Conservation (phyloP, 2,888 invertebrate species). For the Nasonovia ribisnigri region DNA sequence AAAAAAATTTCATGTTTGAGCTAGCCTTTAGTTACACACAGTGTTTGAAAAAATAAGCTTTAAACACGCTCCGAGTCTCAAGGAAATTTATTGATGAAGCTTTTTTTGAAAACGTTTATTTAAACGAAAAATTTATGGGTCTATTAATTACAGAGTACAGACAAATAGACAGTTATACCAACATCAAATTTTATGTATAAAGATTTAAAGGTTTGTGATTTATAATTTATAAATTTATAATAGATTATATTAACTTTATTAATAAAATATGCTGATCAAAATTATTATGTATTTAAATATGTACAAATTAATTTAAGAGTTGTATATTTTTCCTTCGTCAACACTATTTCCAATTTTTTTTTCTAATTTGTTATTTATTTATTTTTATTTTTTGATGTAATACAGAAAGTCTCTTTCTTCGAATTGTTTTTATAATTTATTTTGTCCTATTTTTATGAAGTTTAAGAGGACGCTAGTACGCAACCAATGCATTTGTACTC, state of each 20-base stretch:
- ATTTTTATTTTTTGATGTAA: constrained; percentile 9
- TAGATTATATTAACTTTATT: background rate
- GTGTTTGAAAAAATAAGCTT: too few relatives aligned
- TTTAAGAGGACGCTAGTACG: too few relatives aligned
- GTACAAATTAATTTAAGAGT: background rate
- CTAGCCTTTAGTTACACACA: too few relatives aligned
- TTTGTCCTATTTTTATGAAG: background rate
- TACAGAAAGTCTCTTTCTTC: background rate
- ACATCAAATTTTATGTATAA: too few relatives aligned
- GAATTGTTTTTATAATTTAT: background rate
- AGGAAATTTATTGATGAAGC: too few relatives aligned
- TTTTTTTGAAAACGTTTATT: too few relatives aligned
- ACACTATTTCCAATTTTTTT: background rate
- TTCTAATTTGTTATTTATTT: constrained; percentile 35
- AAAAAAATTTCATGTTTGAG: too few relatives aligned
- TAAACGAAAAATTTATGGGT: too few relatives aligned
- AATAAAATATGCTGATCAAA: constrained; percentile 43
- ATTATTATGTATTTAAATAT: constrained; percentile 4
- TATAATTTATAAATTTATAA: background rate
- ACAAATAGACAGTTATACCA: too few relatives aligned
- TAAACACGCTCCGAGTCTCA: too few relatives aligned
- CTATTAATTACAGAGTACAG: too few relatives aligned
- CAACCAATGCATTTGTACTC: too few relatives aligned
- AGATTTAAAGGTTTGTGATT: constrained; percentile 43
- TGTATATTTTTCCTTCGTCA: background rate